Conservation (phyloP, 1,140 invertebrate species). For the Penaeus japonicus region DNA sequence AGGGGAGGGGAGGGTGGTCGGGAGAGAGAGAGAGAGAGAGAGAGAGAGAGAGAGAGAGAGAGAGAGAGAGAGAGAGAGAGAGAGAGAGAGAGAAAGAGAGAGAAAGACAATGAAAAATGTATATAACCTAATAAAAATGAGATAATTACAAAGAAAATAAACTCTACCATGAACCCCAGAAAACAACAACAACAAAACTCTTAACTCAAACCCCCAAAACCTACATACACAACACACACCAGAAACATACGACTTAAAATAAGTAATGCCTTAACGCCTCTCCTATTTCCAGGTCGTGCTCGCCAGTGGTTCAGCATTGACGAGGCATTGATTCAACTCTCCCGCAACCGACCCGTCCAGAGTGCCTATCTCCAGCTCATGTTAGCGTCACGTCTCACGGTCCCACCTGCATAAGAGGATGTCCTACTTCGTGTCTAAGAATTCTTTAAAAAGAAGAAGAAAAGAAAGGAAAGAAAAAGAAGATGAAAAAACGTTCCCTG, state of each 20-base stretch:
- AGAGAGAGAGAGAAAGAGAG: not conserved
- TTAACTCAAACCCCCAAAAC: not conserved
- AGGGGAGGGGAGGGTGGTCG: not conserved
- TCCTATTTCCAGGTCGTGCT: constrained; percentile 73
- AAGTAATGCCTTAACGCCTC: not conserved
- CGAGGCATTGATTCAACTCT: constrained; percentile 83
- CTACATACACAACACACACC: not conserved
- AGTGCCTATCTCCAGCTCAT: constrained; percentile 74
- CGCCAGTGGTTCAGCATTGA: constrained; percentile 91
- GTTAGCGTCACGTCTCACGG: not conserved
- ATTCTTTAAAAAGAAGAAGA: no score
- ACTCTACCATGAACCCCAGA: no score
- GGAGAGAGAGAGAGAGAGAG: not conserved
- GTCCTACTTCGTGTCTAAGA: no score
- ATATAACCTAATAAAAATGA: no score
- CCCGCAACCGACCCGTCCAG: constrained; percentile 88
- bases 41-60: not conserved
- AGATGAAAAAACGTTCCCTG: no score
- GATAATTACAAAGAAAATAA: no score
- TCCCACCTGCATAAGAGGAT: not conserved
- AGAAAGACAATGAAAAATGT: no score
- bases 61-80: not conserved
- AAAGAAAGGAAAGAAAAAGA: no score
- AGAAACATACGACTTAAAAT: no score
- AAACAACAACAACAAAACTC: no score